Base-by-base conservation (phyloP, 1,140 invertebrate genomes). In the Eulimnadia texana region DNA sequence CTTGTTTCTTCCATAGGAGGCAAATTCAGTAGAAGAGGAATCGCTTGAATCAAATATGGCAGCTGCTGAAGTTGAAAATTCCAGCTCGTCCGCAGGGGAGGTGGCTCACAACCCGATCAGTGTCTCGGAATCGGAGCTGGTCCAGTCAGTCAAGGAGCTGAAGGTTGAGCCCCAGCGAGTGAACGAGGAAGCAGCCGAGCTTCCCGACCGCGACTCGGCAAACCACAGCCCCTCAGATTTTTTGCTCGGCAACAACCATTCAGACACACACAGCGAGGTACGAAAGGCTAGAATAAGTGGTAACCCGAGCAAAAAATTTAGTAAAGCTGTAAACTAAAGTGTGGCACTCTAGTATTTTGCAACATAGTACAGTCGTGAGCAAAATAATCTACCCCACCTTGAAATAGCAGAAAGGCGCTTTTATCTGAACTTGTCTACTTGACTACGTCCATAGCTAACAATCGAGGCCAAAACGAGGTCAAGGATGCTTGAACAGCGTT, bases 221-320 rank as follows among this genome's bases (percentile, higher is more conserved):
- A 84, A 82, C 70, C 80, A 82, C 64, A 84, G 82, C 72, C 82
- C 82, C 16, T 78, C 78, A 24, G 81, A 83, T 68, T 77, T 77
- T n/a, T 67, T 67, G 60, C 58, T 64, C 2, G 67, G 60, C 64
- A 82, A 80, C 70, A 77, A 79, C 65, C 82, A 81, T 68, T 82
- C 81, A 52, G 81, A 83, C 68, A 79, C 79, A 68, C 79, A 82
- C 62, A 82, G 80, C 70, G 81, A 82, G 76, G 80, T 82, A 72
- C 59, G 51, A n/a, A n/a, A n/a, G 74, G 72, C 52, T 50, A 1
- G 10, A 2, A 51, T 16, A 29, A 25, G 3, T 20, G 13, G 28
- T 58, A 53, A 25, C 10, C 33, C 52, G 16, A 54, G 19, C 27
- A 29, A 28, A 52, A n/a, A 61, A 24, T 52, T 66, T 63, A 55